Evolutionary conservation across 2,113 vertebrate genomes (phyloP).

Genomic region (Ceyx cyanopectus): DNA sequence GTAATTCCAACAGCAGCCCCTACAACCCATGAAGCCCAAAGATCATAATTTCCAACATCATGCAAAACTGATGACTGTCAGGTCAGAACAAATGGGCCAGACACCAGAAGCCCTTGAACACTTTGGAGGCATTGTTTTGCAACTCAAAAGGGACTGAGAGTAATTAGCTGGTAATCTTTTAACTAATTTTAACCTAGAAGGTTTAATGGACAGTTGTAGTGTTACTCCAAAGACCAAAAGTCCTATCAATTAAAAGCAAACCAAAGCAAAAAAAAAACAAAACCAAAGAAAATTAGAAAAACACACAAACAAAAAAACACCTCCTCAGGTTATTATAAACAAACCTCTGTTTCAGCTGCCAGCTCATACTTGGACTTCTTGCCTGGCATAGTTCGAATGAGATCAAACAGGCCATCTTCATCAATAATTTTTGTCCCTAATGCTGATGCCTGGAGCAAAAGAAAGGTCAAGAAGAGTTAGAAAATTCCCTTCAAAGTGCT

Average conservation of each 20-base stretch:
- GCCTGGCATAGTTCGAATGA: slow-evolving; percentile 93
- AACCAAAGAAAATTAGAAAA: background rate
- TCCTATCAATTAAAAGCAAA: background rate
- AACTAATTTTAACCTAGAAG: background rate
- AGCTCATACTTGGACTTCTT: slow-evolving; percentile 96
- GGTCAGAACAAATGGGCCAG: background rate
- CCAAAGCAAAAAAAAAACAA: background rate
- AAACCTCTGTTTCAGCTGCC: slow-evolving; percentile 90
- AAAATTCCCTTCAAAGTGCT: background rate
- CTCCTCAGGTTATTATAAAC: background rate
- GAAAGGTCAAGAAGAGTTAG: slow-evolving; percentile 4
- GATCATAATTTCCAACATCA: background rate
- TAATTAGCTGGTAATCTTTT: background rate
- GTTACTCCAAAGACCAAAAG: background rate
- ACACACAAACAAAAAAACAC: background rate
- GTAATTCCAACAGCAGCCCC: background rate
- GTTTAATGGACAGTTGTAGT: background rate
- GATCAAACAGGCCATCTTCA: slow-evolving; percentile 91
- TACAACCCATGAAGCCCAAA: background rate
- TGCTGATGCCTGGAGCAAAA: slow-evolving; percentile 82
- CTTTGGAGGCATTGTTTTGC: no score
- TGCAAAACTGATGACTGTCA: background rate
- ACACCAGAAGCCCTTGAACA: background rate
- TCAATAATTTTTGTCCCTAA: slow-evolving; percentile 91
- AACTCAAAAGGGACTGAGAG: background rate